Conservation (phyloP, 2,797 vertebrate species). For the Leptodactylus fallax region DNA sequence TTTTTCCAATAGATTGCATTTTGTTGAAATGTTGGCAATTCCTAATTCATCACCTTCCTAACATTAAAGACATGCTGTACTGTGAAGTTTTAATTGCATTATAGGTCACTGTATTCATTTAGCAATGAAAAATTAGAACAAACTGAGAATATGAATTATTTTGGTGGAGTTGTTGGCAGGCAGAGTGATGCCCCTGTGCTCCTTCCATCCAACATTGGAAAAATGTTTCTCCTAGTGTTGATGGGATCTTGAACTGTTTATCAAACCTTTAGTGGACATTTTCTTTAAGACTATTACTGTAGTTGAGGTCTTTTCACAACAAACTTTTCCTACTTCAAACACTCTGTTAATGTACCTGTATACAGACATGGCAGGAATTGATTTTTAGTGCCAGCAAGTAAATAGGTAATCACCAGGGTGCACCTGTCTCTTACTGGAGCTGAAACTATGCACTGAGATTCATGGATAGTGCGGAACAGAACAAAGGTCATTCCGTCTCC, state of each 20-base stretch:
- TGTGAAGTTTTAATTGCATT: not conserved
- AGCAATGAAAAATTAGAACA: not conserved
- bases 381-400: not conserved
- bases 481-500: slow-evolving; percentile 44
- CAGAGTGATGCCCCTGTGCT: not conserved
- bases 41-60: not conserved
- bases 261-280: not conserved
- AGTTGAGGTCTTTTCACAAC: not conserved
- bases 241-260: not conserved
- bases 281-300: not conserved
- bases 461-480: slow-evolving; percentile 33
- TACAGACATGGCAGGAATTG: not conserved
- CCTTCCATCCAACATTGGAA: not conserved
- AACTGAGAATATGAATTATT: not conserved
- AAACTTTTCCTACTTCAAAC: slow-evolving; percentile 13
- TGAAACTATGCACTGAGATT: slow-evolving; percentile 34
- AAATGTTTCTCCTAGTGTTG: not conserved
- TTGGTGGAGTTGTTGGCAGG: not conserved
- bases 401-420: slow-evolving; percentile 43
- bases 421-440: slow-evolving; percentile 29
- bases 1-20: not conserved
- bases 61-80: not conserved
- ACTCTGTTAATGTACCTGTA: not conserved
- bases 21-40: not conserved
- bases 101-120: not conserved